Evolutionary conservation across 2,888 invertebrate species (phyloP).

Genomic region (Aethes cnicana): DNA sequence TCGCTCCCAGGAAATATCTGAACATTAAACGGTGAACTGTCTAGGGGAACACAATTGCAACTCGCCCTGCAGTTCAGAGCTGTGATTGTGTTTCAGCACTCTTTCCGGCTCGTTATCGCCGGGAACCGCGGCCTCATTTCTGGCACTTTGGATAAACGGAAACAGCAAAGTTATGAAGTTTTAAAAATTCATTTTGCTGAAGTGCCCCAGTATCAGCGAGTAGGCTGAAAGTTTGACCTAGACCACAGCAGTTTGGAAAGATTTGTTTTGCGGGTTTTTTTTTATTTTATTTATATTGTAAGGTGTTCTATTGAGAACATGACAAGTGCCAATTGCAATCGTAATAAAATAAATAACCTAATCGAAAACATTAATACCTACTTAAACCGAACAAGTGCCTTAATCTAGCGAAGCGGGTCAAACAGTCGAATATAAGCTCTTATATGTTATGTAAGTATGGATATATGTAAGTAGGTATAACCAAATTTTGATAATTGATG

Average conservation of each 20-base stretch:
- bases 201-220: slow-evolving; percentile 12
- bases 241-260: background rate
- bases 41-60: slow-evolving; percentile 41
- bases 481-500: slow-evolving; percentile 27
- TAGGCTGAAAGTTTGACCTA: slow-evolving; percentile 15
- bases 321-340: no score
- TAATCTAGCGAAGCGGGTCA: slow-evolving; percentile 28
- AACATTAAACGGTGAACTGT: slow-evolving; percentile 46
- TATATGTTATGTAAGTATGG: slow-evolving; percentile 12
- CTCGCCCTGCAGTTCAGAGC: slow-evolving; percentile 31
- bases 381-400: slow-evolving; percentile 1
- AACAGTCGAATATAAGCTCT: slow-evolving; percentile 16
- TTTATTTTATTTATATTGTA: no score
- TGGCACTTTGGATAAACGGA: slow-evolving; percentile 64
- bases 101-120: slow-evolving; percentile 71
- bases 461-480: no score
- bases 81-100: slow-evolving; percentile 47
- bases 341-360: no score
- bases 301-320: no score
- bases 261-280: no score
- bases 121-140: slow-evolving; percentile 64
- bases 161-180: slow-evolving; percentile 60
- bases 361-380: no score
- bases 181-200: slow-evolving; percentile 53
- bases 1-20: slow-evolving; percentile 42